These are phyloP conservation scores for Megalopta genalis DNA, from an alignment of 1,140 invertebrate genomes.

Conservation along the genomic window DNA sequence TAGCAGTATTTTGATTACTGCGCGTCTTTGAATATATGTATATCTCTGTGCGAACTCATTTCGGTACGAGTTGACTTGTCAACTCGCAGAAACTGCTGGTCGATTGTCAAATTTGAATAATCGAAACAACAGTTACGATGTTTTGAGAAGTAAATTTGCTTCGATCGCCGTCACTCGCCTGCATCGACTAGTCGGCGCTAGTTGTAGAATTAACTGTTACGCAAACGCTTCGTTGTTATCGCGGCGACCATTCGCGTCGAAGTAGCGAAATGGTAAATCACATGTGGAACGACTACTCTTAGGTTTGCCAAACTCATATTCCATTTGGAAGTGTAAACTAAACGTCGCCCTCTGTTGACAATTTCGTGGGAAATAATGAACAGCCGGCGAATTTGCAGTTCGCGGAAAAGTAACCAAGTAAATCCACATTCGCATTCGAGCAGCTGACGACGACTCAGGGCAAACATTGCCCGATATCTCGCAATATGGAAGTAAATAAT, in stretches of 20 bases:
- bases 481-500: conserved; percentile 25
- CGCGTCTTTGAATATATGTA: background rate
- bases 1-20: no score
- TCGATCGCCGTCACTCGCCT: background rate
- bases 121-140: background rate
- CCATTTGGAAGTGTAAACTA: background rate
- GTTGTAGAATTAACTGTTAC: background rate
- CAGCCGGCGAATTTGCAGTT: background rate
- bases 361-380: background rate
- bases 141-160: no score
- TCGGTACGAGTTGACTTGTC: background rate
- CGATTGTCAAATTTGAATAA: background rate
- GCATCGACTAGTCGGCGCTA: background rate
- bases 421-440: conserved; percentile 1
- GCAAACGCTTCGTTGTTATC: background rate
- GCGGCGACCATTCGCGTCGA: background rate
- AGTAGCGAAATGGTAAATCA: background rate
- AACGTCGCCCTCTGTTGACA: background rate
- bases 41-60: background rate
- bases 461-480: conserved; percentile 7
- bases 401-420: conserved; percentile 2
- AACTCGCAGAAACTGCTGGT: background rate
- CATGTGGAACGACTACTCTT: background rate
- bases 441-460: background rate
- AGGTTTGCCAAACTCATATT: background rate